Base-by-base conservation (phyloP, 2,888 invertebrate species). In the Sphaeridia pumilis region DNA sequence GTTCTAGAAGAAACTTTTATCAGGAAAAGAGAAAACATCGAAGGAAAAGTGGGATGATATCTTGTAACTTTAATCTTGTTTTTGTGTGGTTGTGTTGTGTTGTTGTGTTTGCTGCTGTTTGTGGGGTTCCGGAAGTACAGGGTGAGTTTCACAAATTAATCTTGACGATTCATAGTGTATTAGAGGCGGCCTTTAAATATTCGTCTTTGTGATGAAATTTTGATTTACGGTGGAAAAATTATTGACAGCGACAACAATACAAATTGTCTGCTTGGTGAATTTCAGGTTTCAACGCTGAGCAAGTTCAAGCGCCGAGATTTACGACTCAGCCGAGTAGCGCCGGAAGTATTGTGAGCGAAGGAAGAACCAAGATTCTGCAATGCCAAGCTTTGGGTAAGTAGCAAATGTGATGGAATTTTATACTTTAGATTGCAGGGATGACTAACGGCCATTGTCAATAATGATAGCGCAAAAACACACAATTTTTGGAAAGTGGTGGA, bases 291-390 rank as follows among this genome's bases (percentile, higher is more conserved):
- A 64, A 63, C 34, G 45, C 41, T 22, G 51, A 50, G 59, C 61
- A 65, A 28, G 55, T 83, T 67, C 87, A 88, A 73, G 86, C 89
- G 56, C 90, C 90, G 49, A 77, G 87, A 65, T 89, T 90, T 72
- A 84, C 83, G 67, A 84, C 83, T 67, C 85, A 86, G 69, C 88
- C 88, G 36, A 86, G 88, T 45, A 82, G 84, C 57, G 83, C 86
- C 55, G 85, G 85, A 67, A 86, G 84, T 69, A 83, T 87, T 68
- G 85, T 89, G 63, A 81, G 83, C 70, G 86, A 87, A 74, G 87
- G 87, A 69, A 81, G 84, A 56, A 85, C 84, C 45, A 93, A 93
- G 78, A 87, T 92, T 70, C 77, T 94, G 62, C 87, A 90, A 72
- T 94, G 93, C 73, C 84, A 85, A 72, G 90, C 92, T 20, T 78